Evolutionary conservation across 2,888 invertebrate genomes (phyloP).

Genomic region (Amphimallon solstitiale): DNA sequence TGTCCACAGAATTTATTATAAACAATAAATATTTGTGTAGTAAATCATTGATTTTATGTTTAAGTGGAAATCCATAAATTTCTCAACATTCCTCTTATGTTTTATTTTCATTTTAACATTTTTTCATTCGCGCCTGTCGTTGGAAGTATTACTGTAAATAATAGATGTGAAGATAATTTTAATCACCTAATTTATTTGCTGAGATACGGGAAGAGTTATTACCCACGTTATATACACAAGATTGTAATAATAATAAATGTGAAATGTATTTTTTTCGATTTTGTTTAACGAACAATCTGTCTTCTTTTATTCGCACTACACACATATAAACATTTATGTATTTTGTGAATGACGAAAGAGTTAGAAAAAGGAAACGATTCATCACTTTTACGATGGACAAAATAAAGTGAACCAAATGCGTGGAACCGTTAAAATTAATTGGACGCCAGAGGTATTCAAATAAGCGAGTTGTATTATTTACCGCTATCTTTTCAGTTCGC

Average conservation of each 20-base stretch:
- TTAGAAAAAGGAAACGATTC: constrained; percentile 13
- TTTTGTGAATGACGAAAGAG: constrained; percentile 2
- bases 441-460: too few relatives aligned
- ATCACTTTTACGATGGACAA: constrained; percentile 1
- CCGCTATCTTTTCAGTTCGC: too few relatives aligned
- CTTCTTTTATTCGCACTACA: constrained; percentile 9
- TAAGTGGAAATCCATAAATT: too few relatives aligned
- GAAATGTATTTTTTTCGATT: constrained; percentile 2
- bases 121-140: too few relatives aligned
- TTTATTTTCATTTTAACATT: too few relatives aligned
- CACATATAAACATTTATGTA: neutral
- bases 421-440: too few relatives aligned
- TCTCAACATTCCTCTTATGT: too few relatives aligned
- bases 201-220: neutral
- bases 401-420: neutral
- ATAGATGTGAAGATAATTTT: neutral
- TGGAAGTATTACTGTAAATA: neutral
- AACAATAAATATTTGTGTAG: too few relatives aligned
- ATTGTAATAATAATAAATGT: neutral
- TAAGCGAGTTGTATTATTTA: too few relatives aligned
- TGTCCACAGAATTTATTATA: too few relatives aligned
- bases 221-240: neutral
- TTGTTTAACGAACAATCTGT: constrained; percentile 5
- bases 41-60: too few relatives aligned
- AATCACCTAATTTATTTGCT: neutral